Evolutionary conservation across 1,140 invertebrate genomes (phyloP), one percentile per base, ranked within the genome.

Genomic region (Nymphalis io): DNA sequence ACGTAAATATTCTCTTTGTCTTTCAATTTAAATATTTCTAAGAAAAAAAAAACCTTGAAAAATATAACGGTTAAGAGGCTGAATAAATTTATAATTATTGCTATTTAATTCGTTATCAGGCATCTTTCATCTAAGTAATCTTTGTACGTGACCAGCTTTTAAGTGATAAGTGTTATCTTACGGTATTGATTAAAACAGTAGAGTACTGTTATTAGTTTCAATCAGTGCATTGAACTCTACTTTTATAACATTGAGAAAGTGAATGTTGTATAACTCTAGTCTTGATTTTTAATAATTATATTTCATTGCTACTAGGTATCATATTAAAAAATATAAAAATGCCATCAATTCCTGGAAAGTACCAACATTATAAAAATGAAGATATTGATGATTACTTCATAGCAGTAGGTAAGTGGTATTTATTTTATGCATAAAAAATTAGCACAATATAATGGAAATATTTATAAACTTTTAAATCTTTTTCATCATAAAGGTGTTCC

Each of bases 341-440:
- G 93, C 80, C 85, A 57, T 79, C 89, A 33, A 91, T 93, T 68
- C 70, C 85, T 58, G 94, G 94, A 83, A 93, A 92, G 80, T 95
- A 94, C 84, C 91, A 93, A 74, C 93, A 94, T 46, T 93, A 93
- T 71, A 93, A 91, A 78, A 95, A 94, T 84, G 94, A 95, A 83
- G 93, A 94, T 85, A 83, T 95, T 75, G 93, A 94, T 60, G 93
- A 94, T 68, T 95, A 94, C 78, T 94, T 93, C 74, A 92, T 90
- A 82, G 93, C 92, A 67, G 82, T 94, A 68, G 94, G 94, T 94
- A 85, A 84, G 91, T 82, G 53, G 8, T 44, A 62, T 40, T 20
- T 51, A 20, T 60, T 61, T 67, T 61, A 18, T 69, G 33, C 1
- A 3, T 70, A 3, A 61, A 27, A 68, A 66, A 68, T 57, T 61